A percentile compares a stretch with the other conserved stretches of the same genome.
These are phyloP conservation scores for Cryptoblepharus egeriae DNA, from an alignment of 2,797 vertebrate species.

Conservation along the genomic window DNA sequence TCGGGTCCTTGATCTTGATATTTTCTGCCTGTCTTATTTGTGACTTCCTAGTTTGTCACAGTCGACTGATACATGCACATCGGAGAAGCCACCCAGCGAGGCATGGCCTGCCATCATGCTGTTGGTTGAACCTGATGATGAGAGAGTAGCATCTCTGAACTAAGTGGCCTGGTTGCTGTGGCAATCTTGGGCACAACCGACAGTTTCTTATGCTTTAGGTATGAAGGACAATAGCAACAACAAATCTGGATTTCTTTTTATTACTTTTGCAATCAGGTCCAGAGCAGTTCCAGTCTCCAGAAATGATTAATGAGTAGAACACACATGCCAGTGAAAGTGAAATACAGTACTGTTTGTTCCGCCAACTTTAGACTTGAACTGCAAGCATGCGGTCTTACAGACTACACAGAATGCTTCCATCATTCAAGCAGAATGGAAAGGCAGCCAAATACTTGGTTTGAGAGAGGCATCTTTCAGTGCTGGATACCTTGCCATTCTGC, in stretches of 20 bases:
- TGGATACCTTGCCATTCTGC: too few species aligned
- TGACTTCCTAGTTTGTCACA: background rate
- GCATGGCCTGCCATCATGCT: accelerated
- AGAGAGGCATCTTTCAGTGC: too few species aligned
- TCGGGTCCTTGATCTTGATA: background rate
- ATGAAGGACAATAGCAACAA: accelerated
- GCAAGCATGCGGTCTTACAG: background rate
- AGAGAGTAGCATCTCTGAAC: background rate
- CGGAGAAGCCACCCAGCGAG: background rate
- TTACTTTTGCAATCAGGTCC: background rate
- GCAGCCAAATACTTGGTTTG: background rate
- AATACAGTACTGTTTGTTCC: background rate
- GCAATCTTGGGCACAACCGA: accelerated
- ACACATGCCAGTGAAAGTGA: too few species aligned
- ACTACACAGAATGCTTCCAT: background rate
- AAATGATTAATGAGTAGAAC: background rate
- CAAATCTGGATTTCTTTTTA: background rate
- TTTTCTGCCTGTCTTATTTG: background rate
- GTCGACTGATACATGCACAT: background rate
- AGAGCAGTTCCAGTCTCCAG: background rate
- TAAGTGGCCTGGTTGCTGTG: accelerated
- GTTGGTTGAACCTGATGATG: too few species aligned
- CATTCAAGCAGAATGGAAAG: background rate
- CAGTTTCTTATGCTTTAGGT: accelerated
- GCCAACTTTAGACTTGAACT: background rate